These are phyloP conservation scores for Rhombomys opimus DNA, from an alignment of 2,113 vertebrate genomes.

Conservation along the genomic window DNA sequence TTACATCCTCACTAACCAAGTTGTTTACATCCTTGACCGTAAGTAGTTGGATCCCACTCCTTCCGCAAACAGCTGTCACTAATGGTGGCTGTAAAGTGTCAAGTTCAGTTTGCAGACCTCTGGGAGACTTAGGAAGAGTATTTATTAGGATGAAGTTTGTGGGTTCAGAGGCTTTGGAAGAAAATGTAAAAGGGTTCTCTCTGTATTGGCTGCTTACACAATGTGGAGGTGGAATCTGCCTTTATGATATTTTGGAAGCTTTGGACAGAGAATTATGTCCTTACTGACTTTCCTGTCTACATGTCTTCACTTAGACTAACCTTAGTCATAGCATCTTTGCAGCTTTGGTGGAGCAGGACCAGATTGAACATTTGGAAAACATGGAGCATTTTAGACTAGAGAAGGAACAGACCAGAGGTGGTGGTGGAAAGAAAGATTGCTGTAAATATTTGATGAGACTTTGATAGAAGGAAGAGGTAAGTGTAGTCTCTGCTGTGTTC, in stretches of 20 bases:
- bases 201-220: background rate
- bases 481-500: background rate
- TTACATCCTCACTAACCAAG: background rate
- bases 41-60: background rate
- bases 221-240: background rate
- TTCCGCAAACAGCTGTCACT: background rate
- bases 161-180: background rate
- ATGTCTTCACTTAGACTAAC: background rate
- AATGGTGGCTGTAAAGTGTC: background rate
- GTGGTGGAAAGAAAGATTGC: background rate
- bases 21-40: background rate
- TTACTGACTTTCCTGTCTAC: background rate
- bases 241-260: background rate
- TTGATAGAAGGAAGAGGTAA: background rate
- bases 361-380: conserved; percentile 9
- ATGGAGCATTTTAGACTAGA: background rate
- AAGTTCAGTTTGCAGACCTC: background rate
- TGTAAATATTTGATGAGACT: background rate
- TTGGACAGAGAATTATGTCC: background rate
- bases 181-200: background rate
- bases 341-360: background rate
- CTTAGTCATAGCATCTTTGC: background rate
- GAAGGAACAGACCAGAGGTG: background rate
- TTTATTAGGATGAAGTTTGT: background rate
- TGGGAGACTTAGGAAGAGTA: background rate